These are phyloP conservation scores for Drosophila basisetae DNA, from an alignment of 2,888 invertebrate species.

Conservation along the genomic window DNA sequence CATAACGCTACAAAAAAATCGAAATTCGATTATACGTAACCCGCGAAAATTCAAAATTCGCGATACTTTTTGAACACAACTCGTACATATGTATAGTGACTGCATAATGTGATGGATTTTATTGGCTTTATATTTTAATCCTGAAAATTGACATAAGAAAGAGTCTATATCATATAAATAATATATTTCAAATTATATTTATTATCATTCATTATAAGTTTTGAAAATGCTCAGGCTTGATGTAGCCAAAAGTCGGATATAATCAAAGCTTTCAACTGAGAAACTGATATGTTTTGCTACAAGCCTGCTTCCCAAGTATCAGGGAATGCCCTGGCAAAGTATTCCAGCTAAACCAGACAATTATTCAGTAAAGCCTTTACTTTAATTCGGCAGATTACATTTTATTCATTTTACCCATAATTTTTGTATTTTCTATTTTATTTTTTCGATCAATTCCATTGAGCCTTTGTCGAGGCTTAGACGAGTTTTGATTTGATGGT, in stretches of 20 bases:
- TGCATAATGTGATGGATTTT: neutral
- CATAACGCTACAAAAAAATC: no score
- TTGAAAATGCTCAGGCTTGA: neutral
- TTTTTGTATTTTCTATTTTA: neutral
- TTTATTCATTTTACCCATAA: neutral
- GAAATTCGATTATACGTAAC: no score
- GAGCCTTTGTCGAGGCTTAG: neutral
- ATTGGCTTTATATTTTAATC: neutral
- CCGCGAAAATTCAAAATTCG: no score
- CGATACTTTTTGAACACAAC: no score
- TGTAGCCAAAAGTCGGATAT: neutral
- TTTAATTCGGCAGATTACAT: neutral
- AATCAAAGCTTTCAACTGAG: neutral
- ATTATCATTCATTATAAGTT: neutral
- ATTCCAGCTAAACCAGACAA: neutral
- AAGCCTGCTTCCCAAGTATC: neutral
- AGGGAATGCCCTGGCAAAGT: neutral
- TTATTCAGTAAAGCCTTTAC: neutral
- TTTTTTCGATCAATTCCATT: neutral
- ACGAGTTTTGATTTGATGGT: neutral
- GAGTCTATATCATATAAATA: neutral
- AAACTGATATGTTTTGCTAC: no score
- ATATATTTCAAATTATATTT: neutral
- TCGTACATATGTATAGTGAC: no score
- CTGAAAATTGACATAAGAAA: neutral